A percentile compares a stretch with the other conserved stretches of the same genome.
Conservation (phyloP, 2,113 vertebrate species). For the Sula dactylatra region DNA sequence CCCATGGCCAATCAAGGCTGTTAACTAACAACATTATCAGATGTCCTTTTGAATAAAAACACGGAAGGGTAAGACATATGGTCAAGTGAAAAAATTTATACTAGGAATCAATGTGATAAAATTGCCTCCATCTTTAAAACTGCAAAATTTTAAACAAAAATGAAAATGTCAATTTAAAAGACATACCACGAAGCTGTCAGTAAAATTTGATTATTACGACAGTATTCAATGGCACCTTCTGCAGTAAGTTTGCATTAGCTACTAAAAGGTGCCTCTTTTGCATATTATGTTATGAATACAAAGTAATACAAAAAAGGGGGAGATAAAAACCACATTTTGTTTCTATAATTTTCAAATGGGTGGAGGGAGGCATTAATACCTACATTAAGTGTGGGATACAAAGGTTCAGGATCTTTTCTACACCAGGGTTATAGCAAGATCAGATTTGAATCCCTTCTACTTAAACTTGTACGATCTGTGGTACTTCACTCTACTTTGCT, state of each 20-base stretch:
- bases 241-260: not conserved
- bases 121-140: not conserved
- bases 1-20: not conserved
- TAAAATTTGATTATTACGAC: not conserved
- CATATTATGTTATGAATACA: not conserved
- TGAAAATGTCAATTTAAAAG: not conserved
- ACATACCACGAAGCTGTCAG: not conserved
- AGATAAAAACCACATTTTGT: not conserved
- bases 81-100: not conserved
- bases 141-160: not conserved
- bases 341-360: not conserved
- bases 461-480: not conserved
- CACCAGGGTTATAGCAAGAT: not conserved
- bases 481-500: not conserved
- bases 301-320: not conserved
- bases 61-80: not conserved
- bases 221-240: not conserved
- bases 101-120: not conserved
- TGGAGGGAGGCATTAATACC: not conserved
- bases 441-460: not conserved
- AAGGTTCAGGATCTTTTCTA: not conserved
- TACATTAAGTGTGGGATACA: not conserved
- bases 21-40: not conserved
- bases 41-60: not conserved
- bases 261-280: not conserved